phyloP scores from a whole-genome alignment of 2,888 invertebrate genomes.

The Brachyopa scutellaris region DNA sequence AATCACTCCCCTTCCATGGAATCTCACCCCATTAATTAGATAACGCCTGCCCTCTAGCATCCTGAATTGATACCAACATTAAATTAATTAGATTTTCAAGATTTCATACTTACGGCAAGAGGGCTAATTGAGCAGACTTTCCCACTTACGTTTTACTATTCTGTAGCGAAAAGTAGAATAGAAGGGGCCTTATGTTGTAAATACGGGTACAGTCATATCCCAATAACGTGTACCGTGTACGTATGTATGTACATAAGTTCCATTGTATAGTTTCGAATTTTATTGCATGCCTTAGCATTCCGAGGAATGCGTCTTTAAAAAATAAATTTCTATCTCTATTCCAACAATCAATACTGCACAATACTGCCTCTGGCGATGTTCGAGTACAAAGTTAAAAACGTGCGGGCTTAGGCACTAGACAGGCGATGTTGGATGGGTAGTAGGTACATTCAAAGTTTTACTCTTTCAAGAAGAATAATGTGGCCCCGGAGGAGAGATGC shows the following conservation, averaged over 20 bases:
- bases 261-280: not conserved
- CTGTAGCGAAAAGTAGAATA: no score
- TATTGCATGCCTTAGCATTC: not conserved
- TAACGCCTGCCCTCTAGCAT: not conserved
- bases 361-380: not conserved
- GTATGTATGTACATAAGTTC: no score
- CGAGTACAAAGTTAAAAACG: not conserved
- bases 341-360: conserved; percentile 9
- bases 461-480: not conserved
- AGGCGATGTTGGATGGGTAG: not conserved
- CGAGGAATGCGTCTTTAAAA: not conserved
- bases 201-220: no score
- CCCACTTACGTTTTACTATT: no score
- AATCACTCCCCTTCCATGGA: not conserved
- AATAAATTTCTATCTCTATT: not conserved
- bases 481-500: not conserved
- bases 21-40: conserved; percentile 1
- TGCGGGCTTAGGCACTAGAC: no score
- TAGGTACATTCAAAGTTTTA: not conserved
- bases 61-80: not conserved
- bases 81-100: conserved; percentile 14
- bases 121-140: not conserved
- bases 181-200: no score
- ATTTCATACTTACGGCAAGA: not conserved
- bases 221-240: no score